Base-by-base conservation (phyloP, 2,888 invertebrate species). In the Lasioglossum pauxillum region DNA sequence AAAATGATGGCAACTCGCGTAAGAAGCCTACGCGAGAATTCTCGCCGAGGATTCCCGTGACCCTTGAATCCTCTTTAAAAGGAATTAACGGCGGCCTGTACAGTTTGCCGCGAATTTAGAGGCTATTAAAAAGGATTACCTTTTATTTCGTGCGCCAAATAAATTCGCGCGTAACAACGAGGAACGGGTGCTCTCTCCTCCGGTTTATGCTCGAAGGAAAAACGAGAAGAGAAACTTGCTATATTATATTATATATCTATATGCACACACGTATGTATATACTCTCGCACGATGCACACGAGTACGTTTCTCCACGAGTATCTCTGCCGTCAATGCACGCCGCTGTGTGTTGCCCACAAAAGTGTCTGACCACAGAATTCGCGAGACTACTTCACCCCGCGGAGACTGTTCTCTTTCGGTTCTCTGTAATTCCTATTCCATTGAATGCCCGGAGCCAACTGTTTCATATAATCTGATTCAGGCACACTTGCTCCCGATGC, bases 1-100 rank as follows among this genome's bases (percentile, higher is more conserved):
- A 87, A 87, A 84, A 87, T 80, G 86, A 88, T 87, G 84, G 80
- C 80, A 83, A 86, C 79, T 49, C 44, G 82, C 69, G 76, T 89
- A 89, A 89, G 87, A 46, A 87, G 82, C 53, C 79, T 57, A 69
- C 71, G 78, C 85, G 76, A 69, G 69, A 85, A 89, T 75, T 83
- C 82, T 75, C 78, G n/a, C 46, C 31, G 64, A 67, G 83, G 78
- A 53, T 53, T n/a, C 88, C 80, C 72, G n/a, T 31, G 76, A 81
- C 73, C 79, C 75, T 38, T 67, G 83, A 79, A 87, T 83, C 87
- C 80, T 79, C 83, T 87, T 78, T 78, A 75, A 49, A 76, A 2
- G 83, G 86, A 82, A 86, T 87, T 87, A 87, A 79, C 80, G 78
- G 38, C 41, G 76, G 60, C n/a, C 12, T 14, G 69, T 44, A 79